Conservation (phyloP, 1,140 invertebrate species). For the Drosophila saltans region DNA sequence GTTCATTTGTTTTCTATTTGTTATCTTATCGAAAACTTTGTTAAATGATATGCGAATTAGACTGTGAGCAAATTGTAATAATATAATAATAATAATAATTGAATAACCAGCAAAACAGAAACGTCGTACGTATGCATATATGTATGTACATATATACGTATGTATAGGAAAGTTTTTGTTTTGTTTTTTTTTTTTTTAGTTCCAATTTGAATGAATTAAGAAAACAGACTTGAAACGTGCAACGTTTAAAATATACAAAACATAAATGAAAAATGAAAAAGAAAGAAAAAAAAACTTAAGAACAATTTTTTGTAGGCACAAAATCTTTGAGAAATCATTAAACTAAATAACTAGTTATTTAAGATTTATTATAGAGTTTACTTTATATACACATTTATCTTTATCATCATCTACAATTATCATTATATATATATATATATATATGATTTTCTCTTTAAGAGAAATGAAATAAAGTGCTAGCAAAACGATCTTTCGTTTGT, state of each 20-base stretch:
- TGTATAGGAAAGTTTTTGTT: background rate
- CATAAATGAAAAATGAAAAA: too few species aligned
- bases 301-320: constrained; percentile 7
- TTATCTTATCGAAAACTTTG: constrained; percentile 13
- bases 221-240: constrained; percentile 59
- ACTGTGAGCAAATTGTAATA: constrained; percentile 12
- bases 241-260: constrained; percentile 47
- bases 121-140: background rate
- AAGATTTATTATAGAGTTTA: constrained; percentile 9
- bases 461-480: constrained; percentile 69
- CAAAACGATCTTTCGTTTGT: constrained; percentile 10
- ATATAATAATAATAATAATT: background rate
- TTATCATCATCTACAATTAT: constrained; percentile 9
- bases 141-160: background rate
- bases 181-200: constrained; percentile 20
- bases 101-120: background rate
- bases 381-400: constrained; percentile 10
- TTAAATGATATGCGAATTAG: constrained; percentile 13
- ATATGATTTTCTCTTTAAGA: constrained; percentile 35
- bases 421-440: constrained; percentile 31
- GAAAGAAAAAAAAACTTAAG: constrained; percentile 11
- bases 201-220: constrained; percentile 15
- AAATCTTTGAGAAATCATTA: background rate
- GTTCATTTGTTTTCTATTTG: background rate
- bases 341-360: background rate